phyloP scores from a whole-genome alignment of 2,113 vertebrate genomes.

The Lagopus leucura region DNA sequence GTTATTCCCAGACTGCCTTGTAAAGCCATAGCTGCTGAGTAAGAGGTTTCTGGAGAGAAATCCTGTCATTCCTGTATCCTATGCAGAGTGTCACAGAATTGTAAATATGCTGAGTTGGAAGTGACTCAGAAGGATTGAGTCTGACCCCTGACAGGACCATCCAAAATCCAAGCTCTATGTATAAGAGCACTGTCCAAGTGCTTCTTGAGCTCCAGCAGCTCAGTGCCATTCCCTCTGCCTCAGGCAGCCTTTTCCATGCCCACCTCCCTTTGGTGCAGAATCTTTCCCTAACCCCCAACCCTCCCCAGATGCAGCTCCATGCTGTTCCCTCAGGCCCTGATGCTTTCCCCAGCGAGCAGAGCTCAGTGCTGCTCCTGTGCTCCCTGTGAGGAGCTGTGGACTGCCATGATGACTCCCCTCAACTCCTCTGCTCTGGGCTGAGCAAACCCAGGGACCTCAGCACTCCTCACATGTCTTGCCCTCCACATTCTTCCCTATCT shows the following conservation, averaged over 20 bases:
- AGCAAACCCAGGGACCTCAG: neutral
- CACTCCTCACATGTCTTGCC: neutral
- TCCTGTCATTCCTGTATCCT: rapidly evolving
- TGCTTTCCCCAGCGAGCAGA: neutral
- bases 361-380: neutral
- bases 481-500: neutral
- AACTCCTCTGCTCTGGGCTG: neutral
- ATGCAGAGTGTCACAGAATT: neutral
- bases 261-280: neutral
- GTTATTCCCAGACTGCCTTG: neutral
- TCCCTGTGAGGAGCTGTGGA: neutral
- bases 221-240: neutral
- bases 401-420: neutral
- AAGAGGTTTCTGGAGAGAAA: neutral
- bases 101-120: neutral
- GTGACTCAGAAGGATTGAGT: neutral
- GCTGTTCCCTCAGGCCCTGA: neutral
- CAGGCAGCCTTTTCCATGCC: neutral
- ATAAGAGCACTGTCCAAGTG: neutral
- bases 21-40: neutral
- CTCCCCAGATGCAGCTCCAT: neutral
- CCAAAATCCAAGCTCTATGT: neutral
- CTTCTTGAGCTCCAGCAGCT: neutral
- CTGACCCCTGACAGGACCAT: neutral
- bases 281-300: neutral